phyloP scores from a whole-genome alignment of 2,888 invertebrate species.

The Meandrusa payeni region DNA sequence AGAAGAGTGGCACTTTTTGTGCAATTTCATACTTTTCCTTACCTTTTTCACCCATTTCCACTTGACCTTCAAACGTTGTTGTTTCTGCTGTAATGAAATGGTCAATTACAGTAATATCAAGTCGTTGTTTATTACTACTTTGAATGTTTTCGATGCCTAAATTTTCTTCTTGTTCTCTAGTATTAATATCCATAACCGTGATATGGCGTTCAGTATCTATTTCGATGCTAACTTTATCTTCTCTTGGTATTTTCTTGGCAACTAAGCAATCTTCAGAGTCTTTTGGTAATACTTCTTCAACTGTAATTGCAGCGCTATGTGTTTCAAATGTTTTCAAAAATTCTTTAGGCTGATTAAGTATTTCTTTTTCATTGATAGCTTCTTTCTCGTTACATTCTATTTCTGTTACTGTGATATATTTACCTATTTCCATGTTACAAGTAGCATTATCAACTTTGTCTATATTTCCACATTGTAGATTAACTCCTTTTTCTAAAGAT shows the following conservation, averaged over 20 bases:
- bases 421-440: slow-evolving; percentile 49
- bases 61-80: slow-evolving; percentile 46
- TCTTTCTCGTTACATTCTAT: slow-evolving; percentile 71
- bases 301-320: slow-evolving; percentile 46
- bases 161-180: slow-evolving; percentile 50
- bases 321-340: slow-evolving; percentile 40
- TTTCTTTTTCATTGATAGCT: slow-evolving; percentile 34
- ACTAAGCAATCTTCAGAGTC: slow-evolving; percentile 41
- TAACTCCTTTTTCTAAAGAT: slow-evolving; percentile 45
- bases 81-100: slow-evolving; percentile 58
- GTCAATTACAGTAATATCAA: slow-evolving; percentile 44
- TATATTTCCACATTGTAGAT: slow-evolving; percentile 28
- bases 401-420: slow-evolving; percentile 79
- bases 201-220: slow-evolving; percentile 53
- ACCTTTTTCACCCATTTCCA: slow-evolving; percentile 35
- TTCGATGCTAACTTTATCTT: slow-evolving; percentile 36
- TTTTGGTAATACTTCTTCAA: slow-evolving; percentile 46
- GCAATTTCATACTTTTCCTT: slow-evolving; percentile 40
- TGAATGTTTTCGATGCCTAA: slow-evolving; percentile 35
- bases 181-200: slow-evolving; percentile 45
- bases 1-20: slow-evolving; percentile 31
- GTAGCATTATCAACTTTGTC: slow-evolving; percentile 38
- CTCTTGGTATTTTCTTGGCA: slow-evolving; percentile 32
- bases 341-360: slow-evolving; percentile 30
- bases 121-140: slow-evolving; percentile 36